These are phyloP conservation scores for Hyppa rectilinea DNA, from an alignment of 2,888 invertebrate species.

Conservation along the genomic window DNA sequence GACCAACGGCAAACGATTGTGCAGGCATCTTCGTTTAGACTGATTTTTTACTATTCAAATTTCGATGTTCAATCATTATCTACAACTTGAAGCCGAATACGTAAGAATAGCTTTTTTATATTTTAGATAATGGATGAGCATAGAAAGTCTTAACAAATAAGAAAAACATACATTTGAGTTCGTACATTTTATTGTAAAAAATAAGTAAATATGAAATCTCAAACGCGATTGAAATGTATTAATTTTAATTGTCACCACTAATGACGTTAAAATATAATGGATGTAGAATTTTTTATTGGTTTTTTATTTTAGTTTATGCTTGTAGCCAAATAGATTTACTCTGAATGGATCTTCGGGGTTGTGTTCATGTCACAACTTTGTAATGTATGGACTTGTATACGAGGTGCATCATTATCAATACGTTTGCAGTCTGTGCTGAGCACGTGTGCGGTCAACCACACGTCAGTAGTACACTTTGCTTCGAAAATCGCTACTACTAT, in stretches of 20 bases:
- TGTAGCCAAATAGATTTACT: not conserved
- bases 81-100: constrained; percentile 49
- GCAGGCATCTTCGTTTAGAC: constrained; percentile 82
- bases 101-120: constrained; percentile 43
- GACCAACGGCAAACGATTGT: constrained; percentile 77
- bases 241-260: constrained; percentile 87
- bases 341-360: not conserved
- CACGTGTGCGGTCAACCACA: not conserved
- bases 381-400: constrained; percentile 12
- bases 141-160: constrained; percentile 65
- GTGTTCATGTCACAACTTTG: not conserved
- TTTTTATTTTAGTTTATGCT: constrained; percentile 77
- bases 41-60: constrained; percentile 82
- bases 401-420: constrained; percentile 1
- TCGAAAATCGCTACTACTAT: not conserved
- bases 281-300: constrained; percentile 86
- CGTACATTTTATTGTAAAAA: constrained; percentile 81
- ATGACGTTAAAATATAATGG: constrained; percentile 89
- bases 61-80: constrained; percentile 65
- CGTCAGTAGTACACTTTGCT: not conserved
- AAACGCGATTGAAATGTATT: constrained; percentile 80
- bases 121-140: constrained; percentile 65
- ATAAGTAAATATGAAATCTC: constrained; percentile 72
- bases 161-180: constrained; percentile 76
- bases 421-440: not conserved